Evolutionary conservation across 2,888 invertebrate genomes (phyloP).

Genomic region (Biston betularia): DNA sequence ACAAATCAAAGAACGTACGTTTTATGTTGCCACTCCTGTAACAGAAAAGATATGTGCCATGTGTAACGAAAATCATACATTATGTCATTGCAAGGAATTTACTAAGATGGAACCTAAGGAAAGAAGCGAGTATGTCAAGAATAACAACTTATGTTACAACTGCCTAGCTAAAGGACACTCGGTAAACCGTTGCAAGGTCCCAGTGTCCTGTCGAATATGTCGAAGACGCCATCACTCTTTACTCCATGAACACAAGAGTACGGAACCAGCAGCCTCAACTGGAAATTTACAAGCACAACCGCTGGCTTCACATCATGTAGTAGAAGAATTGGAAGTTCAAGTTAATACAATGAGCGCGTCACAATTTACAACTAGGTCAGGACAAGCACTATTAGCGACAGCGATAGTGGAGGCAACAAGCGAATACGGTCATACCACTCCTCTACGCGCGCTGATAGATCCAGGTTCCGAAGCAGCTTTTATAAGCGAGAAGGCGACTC

Average conservation of each 20-base stretch:
- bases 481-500: conserved; percentile 41
- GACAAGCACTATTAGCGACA: conserved; percentile 44
- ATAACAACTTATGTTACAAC: conserved; percentile 44
- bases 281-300: background rate
- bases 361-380: conserved; percentile 24
- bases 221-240: conserved; percentile 45
- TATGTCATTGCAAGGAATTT: conserved; percentile 47
- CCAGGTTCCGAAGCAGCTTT: conserved; percentile 45
- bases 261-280: conserved; percentile 4
- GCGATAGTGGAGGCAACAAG: conserved; percentile 39
- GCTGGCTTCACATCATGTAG: conserved; percentile 13
- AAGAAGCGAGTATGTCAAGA: conserved; percentile 36
- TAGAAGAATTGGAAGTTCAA: conserved; percentile 27
- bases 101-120: conserved; percentile 33
- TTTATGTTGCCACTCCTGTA: conserved; percentile 24
- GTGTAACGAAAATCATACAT: conserved; percentile 40
- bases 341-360: conserved; percentile 34
- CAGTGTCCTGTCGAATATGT: conserved; percentile 44
- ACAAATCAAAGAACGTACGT: conserved; percentile 10
- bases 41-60: conserved; percentile 19
- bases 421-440: conserved; percentile 34
- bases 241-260: conserved; percentile 37
- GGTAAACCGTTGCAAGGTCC: conserved; percentile 33
- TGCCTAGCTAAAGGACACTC: conserved; percentile 44
- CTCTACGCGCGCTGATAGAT: conserved; percentile 45